phyloP scores from a whole-genome alignment of 2,888 invertebrate species.

The Sminthurides aquaticus region DNA sequence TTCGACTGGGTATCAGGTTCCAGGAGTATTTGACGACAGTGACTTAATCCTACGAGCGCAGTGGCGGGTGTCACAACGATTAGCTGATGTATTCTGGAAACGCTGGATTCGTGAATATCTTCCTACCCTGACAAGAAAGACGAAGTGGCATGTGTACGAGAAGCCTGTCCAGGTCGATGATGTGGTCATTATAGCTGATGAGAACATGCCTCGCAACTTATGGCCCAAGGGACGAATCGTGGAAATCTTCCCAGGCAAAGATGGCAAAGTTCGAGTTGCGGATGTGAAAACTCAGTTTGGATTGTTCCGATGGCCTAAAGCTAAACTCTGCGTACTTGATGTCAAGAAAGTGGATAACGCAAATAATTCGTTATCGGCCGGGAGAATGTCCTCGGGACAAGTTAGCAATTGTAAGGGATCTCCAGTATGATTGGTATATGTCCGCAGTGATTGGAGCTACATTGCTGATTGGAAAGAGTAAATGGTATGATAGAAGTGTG shows the following conservation, averaged over 20 bases:
- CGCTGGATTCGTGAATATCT: slow-evolving; percentile 35
- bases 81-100: slow-evolving; percentile 34
- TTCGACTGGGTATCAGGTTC: slow-evolving; percentile 22
- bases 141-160: slow-evolving; percentile 12
- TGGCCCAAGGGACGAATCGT: slow-evolving; percentile 9
- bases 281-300: slow-evolving; percentile 18
- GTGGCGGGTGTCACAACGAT: slow-evolving; percentile 25
- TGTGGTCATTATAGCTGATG: slow-evolving; percentile 16
- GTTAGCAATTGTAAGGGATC: too few species aligned
- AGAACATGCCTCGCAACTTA: not conserved
- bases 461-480: too few species aligned
- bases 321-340: slow-evolving; percentile 5
- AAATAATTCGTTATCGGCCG: too few species aligned
- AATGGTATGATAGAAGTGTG: too few species aligned
- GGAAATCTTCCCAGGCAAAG: slow-evolving; percentile 14
- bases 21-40: slow-evolving; percentile 21
- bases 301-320: not conserved
- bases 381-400: too few species aligned
- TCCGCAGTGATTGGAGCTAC: too few species aligned
- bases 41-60: slow-evolving; percentile 14
- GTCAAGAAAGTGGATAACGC: not conserved
- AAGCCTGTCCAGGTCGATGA: slow-evolving; percentile 11
- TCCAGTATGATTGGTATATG: too few species aligned
- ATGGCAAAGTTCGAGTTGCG: slow-evolving; percentile 19
- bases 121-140: slow-evolving; percentile 18